These are phyloP conservation scores for Diplodus puntazzo DNA, from an alignment of 2,797 vertebrate genomes.

Conservation along the genomic window DNA sequence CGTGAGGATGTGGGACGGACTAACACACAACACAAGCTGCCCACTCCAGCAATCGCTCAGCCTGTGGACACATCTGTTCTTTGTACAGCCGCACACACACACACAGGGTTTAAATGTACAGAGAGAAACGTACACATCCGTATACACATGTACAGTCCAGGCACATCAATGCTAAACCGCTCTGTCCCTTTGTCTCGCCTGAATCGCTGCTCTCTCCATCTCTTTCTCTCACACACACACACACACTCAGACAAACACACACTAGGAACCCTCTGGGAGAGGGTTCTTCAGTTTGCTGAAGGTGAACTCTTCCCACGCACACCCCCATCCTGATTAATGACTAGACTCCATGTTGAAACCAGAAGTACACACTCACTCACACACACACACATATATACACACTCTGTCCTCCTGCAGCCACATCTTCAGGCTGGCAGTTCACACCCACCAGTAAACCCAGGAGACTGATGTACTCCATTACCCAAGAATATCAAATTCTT, in stretches of 20 bases:
- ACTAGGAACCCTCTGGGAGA: slow-evolving; percentile 58
- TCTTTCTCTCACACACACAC: slow-evolving; percentile 32
- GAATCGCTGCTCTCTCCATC: slow-evolving; percentile 4
- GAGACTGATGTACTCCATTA: slow-evolving; percentile 70
- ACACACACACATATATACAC: slow-evolving; percentile 14
- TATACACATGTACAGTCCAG: background rate
- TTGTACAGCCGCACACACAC: slow-evolving; percentile 10
- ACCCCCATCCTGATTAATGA: slow-evolving; percentile 80
- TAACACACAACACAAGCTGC: slow-evolving; percentile 51
- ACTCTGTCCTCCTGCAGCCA: slow-evolving; percentile 37
- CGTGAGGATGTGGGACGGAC: slow-evolving; percentile 49
- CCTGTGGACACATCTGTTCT: slow-evolving; percentile 58
- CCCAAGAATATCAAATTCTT: slow-evolving; percentile 56
- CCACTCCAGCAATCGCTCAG: slow-evolving; percentile 58
- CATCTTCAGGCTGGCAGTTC: slow-evolving; percentile 65
- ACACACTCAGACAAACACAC: slow-evolving; percentile 34
- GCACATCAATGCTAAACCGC: slow-evolving; percentile 28
- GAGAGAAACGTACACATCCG: too few species aligned
- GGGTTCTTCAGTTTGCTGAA: slow-evolving; percentile 78
- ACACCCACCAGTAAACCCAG: slow-evolving; percentile 67
- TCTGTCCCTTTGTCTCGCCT: slow-evolving; percentile 6
- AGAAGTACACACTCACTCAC: slow-evolving; percentile 21
- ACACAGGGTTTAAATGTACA: slow-evolving; percentile 7
- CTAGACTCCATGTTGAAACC: slow-evolving; percentile 76
- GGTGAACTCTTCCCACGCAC: slow-evolving; percentile 83